Conservation (phyloP, 2,113 vertebrate species). For the Ovibos moschatus region DNA sequence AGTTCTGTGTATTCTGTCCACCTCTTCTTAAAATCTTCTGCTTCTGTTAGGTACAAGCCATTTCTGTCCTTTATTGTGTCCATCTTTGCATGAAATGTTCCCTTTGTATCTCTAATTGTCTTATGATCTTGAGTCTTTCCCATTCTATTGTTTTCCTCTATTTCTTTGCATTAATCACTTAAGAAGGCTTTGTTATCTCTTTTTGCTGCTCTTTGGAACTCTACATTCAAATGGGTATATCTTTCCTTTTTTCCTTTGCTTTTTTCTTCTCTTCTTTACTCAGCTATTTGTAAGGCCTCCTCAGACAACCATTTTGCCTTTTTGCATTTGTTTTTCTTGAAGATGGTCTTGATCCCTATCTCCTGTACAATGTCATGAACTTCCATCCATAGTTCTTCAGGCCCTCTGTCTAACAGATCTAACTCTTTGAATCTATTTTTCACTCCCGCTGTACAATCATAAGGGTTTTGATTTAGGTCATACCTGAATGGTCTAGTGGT, state of each 20-base stretch:
- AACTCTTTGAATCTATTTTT: neutral
- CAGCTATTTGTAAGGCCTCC: neutral
- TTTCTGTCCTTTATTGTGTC: neutral
- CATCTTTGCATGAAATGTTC: neutral
- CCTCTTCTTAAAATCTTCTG: neutral
- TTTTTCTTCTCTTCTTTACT: neutral
- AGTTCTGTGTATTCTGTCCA: neutral
- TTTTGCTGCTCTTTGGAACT: neutral
- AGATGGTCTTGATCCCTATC: neutral
- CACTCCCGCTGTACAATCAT: fast-evolving
- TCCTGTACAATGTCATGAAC: neutral
- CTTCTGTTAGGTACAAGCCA: neutral
- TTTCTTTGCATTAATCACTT: neutral
- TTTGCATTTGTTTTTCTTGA: neutral
- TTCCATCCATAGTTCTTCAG: neutral
- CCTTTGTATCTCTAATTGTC: neutral
- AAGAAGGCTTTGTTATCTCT: neutral
- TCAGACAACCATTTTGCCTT: neutral
- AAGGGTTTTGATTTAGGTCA: neutral
- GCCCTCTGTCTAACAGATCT: neutral
- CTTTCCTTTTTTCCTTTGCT: neutral
- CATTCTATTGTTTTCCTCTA: neutral
- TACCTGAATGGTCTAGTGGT: neutral
- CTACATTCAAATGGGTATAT: neutral
- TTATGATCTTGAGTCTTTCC: neutral